A percentile compares a stretch with the other conserved stretches of the same genome.
Evolutionary conservation across 2,888 invertebrate genomes (phyloP).

Genomic region (Chymomyza caudatula): DNA sequence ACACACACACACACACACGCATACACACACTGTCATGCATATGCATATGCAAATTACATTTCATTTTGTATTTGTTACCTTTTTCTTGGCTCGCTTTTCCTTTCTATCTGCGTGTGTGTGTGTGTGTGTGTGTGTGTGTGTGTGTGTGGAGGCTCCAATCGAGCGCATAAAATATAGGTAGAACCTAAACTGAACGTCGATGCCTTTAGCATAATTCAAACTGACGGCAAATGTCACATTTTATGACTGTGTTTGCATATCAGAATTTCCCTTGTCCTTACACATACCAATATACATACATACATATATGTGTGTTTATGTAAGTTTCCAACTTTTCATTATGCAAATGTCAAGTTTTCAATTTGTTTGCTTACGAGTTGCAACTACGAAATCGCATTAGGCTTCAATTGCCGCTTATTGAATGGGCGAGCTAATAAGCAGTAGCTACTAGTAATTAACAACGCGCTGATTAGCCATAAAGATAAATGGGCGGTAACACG

Average conservation of each 20-base stretch:
- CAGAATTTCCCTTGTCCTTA: conserved; percentile 10
- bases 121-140: background rate
- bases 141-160: background rate
- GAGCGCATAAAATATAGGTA: background rate
- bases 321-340: conserved; percentile 34
- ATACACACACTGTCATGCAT: background rate
- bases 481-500: background rate
- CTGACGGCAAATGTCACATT: conserved; percentile 67
- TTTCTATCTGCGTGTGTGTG: background rate
- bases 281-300: background rate
- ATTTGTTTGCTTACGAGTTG: conserved; percentile 40
- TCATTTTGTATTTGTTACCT: conserved; percentile 56
- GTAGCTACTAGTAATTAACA: background rate
- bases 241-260: conserved; percentile 56
- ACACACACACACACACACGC: background rate
- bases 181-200: conserved; percentile 29
- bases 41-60: conserved; percentile 58
- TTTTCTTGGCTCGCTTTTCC: conserved; percentile 14
- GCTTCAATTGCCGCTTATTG: conserved; percentile 33
- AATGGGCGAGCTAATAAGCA: conserved; percentile 9
- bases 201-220: conserved; percentile 45
- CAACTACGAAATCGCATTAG: conserved; percentile 16
- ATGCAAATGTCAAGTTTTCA: conserved; percentile 57
- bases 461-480: background rate
- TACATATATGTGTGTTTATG: background rate